Evolutionary conservation across 2,888 invertebrate species (phyloP).

Genomic region (Euplagia quadripunctaria): DNA sequence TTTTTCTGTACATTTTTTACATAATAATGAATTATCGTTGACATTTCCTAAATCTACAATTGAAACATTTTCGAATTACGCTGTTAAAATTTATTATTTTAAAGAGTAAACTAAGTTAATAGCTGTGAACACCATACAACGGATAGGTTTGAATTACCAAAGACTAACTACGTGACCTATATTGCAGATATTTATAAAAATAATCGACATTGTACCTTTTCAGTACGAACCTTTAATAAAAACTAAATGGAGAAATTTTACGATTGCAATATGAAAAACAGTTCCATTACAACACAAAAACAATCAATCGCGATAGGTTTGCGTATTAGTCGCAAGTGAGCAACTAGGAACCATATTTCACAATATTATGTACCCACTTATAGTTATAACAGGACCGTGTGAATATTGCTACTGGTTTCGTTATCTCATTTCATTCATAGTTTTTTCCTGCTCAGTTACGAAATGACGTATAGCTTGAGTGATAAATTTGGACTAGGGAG

Average conservation of each 20-base stretch:
- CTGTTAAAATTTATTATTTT: too few species aligned
- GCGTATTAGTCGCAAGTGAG: conserved; percentile 23
- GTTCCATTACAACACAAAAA: conserved; percentile 21
- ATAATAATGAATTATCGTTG: too few species aligned
- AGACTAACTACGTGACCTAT: too few species aligned
- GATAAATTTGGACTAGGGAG: conserved; percentile 26
- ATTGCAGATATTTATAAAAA: too few species aligned
- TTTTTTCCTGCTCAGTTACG: conserved; percentile 43
- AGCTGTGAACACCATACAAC: too few species aligned
- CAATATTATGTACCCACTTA: conserved; percentile 43
- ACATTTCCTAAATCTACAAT: too few species aligned
- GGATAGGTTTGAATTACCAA: too few species aligned
- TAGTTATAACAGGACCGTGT: conserved; percentile 40
- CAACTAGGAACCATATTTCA: conserved; percentile 39
- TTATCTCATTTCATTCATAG: conserved; percentile 32
- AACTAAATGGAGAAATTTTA: conserved; percentile 9
- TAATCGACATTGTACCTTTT: background rate
- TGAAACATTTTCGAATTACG: too few species aligned
- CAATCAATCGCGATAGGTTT: conserved; percentile 27
- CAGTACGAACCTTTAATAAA: background rate
- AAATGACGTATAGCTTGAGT: conserved; percentile 38
- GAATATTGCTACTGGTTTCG: conserved; percentile 44
- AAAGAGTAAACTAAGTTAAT: too few species aligned
- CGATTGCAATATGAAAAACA: conserved; percentile 24
- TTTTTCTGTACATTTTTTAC: too few species aligned